phyloP scores from a whole-genome alignment of 2,888 invertebrate species.

The Melieria omissa region DNA sequence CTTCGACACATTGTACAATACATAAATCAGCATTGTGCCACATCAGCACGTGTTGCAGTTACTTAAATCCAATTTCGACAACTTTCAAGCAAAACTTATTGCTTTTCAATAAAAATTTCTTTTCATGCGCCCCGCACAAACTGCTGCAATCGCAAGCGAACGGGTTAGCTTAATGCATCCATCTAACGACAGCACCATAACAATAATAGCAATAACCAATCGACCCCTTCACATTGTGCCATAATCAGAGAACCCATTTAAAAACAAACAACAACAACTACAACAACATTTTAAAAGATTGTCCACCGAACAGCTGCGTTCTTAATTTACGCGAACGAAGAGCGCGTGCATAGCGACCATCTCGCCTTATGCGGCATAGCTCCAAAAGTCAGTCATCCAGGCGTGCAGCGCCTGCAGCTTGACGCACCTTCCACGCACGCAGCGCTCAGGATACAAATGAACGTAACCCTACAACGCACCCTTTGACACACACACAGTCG shows the following conservation, averaged over 20 bases:
- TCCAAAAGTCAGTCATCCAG: not conserved
- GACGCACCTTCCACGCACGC: not conserved
- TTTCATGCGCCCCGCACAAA: not conserved
- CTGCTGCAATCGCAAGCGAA: not conserved
- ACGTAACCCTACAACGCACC: constrained; percentile 26
- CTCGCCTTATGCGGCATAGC: not conserved
- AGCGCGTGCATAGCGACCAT: constrained; percentile 12
- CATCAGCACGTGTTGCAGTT: no score
- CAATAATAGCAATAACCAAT: not conserved
- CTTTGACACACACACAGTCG: constrained; percentile 18
- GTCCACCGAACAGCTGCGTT: constrained; percentile 11
- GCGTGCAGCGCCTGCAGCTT: not conserved
- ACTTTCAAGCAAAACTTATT: not conserved
- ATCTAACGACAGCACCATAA: no score
- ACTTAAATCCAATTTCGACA: no score
- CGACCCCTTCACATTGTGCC: not conserved
- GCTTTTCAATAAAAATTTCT: constrained; percentile 23
- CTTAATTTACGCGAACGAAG: not conserved
- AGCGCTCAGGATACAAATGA: constrained; percentile 9
- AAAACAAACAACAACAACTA: not conserved
- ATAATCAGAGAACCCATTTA: constrained; percentile 18
- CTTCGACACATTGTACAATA: no score
- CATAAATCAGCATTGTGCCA: no score
- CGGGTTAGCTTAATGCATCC: not conserved
- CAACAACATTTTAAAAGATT: constrained; percentile 9